Percentiles rank a stretch among this genome's conserved stretches.
phyloP scores from a whole-genome alignment of 2,797 vertebrate genomes.

The Orestias chungarensis region DNA sequence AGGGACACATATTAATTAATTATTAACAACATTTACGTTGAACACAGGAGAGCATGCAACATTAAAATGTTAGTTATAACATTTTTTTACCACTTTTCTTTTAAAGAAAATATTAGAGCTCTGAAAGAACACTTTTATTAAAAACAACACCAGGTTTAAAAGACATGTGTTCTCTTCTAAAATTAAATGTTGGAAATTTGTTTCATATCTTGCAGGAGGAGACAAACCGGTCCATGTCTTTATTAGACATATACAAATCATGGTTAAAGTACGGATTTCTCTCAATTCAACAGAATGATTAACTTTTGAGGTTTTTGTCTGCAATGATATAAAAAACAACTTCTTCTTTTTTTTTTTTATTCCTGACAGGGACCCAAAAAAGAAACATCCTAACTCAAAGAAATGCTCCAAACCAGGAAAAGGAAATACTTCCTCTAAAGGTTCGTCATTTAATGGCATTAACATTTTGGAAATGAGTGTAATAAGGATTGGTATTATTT shows the following conservation, averaged over 20 bases:
- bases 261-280: constrained; percentile 72
- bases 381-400: constrained; percentile 13
- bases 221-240: constrained; percentile 31
- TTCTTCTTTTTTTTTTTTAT: constrained; percentile 20
- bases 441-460: constrained; percentile 29
- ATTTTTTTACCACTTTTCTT: neutral
- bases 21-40: too few relatives aligned
- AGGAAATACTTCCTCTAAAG: constrained; percentile 35
- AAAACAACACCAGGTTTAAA: neutral
- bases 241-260: constrained; percentile 72
- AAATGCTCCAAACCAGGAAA: constrained; percentile 32
- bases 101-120: neutral
- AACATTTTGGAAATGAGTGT: neutral
- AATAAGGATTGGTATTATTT: neutral
- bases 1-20: neutral
- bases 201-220: constrained; percentile 32
- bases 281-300: neutral
- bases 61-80: neutral
- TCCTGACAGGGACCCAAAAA: constrained; percentile 43
- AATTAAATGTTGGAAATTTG: neutral
- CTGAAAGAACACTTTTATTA: neutral
- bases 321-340: neutral
- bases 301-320: neutral
- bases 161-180: neutral
- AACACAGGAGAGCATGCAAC: neutral